phyloP scores from a whole-genome alignment of 2,797 vertebrate genomes.

The Sebastes cheni region DNA sequence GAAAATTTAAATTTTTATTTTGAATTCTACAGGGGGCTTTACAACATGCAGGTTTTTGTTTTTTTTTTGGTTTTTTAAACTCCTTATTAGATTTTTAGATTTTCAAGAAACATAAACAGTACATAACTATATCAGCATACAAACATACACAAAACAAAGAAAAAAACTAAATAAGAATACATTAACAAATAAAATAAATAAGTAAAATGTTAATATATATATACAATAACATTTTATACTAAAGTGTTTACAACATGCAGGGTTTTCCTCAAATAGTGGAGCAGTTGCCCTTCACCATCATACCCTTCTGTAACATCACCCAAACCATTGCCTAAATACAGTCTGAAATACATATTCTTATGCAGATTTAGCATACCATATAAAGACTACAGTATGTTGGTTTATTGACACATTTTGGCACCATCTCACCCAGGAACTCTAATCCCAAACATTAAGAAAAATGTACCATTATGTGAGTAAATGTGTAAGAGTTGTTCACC shows the following conservation, averaged over 20 bases:
- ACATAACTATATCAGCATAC: no score
- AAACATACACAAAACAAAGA: no score
- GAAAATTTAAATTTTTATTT: neutral
- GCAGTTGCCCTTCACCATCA: neutral
- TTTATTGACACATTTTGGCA: neutral
- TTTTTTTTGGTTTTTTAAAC: no score
- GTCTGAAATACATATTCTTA: neutral
- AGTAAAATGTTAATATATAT: neutral
- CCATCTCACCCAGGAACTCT: neutral
- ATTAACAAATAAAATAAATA: no score
- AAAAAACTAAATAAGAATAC: no score
- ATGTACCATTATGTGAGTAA: neutral
- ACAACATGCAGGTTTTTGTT: rapidly evolving
- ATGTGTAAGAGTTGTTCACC: no score
- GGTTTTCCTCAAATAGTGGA: neutral
- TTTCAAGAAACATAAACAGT: no score
- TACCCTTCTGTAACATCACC: neutral
- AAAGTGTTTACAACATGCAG: neutral
- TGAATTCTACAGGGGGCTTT: neutral
- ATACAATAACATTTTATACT: no score
- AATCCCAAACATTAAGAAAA: neutral
- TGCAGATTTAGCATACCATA: neutral
- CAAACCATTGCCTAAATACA: neutral
- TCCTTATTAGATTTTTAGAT: no score
- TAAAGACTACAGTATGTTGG: neutral